These are phyloP conservation scores for Hedya salicella DNA, from an alignment of 2,888 invertebrate species.

Conservation along the genomic window DNA sequence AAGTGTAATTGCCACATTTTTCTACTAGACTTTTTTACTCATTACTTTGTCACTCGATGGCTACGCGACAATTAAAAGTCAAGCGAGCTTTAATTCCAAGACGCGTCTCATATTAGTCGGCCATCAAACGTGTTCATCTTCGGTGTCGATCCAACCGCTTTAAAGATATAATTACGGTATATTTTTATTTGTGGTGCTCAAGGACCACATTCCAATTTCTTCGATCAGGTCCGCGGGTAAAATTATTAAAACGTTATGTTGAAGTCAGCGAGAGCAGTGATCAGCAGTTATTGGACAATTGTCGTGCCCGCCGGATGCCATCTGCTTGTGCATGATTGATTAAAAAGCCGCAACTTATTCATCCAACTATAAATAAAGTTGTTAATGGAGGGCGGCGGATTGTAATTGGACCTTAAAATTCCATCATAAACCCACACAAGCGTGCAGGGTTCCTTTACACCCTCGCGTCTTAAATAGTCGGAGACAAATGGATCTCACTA, in stretches of 20 bases:
- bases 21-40: not conserved
- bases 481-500: constrained; percentile 40
- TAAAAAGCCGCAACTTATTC: constrained; percentile 81
- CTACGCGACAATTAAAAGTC: constrained; percentile 1
- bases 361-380: constrained; percentile 79
- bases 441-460: constrained; percentile 49
- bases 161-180: constrained; percentile 37
- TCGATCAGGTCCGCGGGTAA: constrained; percentile 46
- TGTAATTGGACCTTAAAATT: constrained; percentile 80
- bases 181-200: constrained; percentile 36
- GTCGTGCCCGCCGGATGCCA: constrained; percentile 68
- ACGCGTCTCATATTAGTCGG: constrained; percentile 26
- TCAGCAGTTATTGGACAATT: constrained; percentile 67
- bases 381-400: constrained; percentile 73
- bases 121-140: constrained; percentile 37
- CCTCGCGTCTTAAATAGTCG: constrained; percentile 42
- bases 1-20: constrained; percentile 1
- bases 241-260: constrained; percentile 51
- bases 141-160: constrained; percentile 30
- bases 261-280: constrained; percentile 52
- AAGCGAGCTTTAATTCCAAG: constrained; percentile 8
- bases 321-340: constrained; percentile 74
- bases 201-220: constrained; percentile 50
- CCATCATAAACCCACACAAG: constrained; percentile 64
- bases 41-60: not conserved